These are phyloP conservation scores for Cyprinodon diabolis DNA, from an alignment of 2,797 vertebrate genomes.

Conservation along the genomic window DNA sequence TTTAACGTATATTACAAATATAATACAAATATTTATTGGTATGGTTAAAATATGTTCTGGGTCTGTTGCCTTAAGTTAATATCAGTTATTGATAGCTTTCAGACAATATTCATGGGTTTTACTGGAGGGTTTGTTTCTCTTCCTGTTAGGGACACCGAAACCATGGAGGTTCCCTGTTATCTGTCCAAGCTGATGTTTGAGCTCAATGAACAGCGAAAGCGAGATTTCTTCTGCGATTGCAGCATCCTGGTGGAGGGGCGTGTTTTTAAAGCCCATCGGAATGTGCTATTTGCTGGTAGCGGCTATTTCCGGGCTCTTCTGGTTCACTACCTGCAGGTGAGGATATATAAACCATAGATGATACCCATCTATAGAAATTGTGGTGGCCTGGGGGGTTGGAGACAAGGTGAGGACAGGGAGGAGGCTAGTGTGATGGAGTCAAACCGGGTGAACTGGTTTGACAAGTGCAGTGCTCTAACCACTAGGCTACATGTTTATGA, in stretches of 20 bases:
- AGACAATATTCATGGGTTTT: background rate
- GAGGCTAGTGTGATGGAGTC: no score
- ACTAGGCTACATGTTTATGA: no score
- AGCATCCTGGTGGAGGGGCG: slow-evolving; percentile 96
- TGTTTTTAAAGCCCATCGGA: slow-evolving; percentile 97
- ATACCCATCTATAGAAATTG: no score
- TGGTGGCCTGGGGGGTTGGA: no score
- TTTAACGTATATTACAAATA: background rate
- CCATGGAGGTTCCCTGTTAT: slow-evolving; percentile 95
- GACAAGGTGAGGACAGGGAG: no score
- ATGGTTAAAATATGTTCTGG: background rate
- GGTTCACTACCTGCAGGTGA: slow-evolving; percentile 91
- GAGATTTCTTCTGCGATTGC: slow-evolving; percentile 98
- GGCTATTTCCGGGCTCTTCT: slow-evolving; percentile 95
- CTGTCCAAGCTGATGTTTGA: slow-evolving; percentile 90
- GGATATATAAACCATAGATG: background rate
- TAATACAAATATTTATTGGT: background rate
- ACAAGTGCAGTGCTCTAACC: no score
- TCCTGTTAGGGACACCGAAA: slow-evolving; percentile 5
- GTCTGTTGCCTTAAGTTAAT: background rate
- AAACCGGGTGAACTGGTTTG: no score
- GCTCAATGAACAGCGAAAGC: slow-evolving; percentile 94
- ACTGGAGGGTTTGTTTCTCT: background rate
- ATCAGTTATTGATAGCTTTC: background rate
- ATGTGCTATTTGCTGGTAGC: slow-evolving; percentile 95